Evolutionary conservation across 2,113 vertebrate genomes (phyloP).

Genomic region (Glareola pratincola): DNA sequence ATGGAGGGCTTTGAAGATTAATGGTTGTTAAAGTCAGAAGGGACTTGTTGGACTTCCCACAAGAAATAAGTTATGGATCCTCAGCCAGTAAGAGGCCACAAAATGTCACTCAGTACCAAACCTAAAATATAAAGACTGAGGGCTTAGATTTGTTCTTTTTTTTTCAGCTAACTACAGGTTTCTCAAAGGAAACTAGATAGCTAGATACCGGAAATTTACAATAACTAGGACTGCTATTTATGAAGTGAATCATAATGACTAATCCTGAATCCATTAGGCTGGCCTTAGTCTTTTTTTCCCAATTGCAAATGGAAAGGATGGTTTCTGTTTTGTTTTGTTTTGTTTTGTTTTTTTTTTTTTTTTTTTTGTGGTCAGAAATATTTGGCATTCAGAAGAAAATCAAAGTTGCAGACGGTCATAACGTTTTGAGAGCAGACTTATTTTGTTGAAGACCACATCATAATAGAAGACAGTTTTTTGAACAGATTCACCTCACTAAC

Average conservation of each 20-base stretch:
- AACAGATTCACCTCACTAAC: background rate
- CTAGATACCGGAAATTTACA: slow-evolving; percentile 6
- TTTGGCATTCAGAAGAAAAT: background rate
- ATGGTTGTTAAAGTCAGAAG: background rate
- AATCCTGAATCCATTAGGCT: background rate
- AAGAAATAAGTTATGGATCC: background rate
- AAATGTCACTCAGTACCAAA: slow-evolving; percentile 4
- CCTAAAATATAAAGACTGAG: background rate
- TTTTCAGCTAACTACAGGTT: slow-evolving; percentile 9
- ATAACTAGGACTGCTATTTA: background rate
- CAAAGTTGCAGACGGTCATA: background rate
- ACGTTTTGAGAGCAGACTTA: background rate
- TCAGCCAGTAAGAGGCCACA: slow-evolving; percentile 29
- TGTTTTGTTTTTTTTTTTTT: background rate
- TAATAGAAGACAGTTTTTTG: background rate
- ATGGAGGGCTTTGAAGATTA: slow-evolving; percentile 10
- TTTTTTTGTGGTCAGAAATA: background rate
- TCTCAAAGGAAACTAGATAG: slow-evolving; percentile 8
- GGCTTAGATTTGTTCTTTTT: background rate
- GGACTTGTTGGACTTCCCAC: background rate
- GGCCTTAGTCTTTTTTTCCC: background rate
- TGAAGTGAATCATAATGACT: slow-evolving; percentile 22
- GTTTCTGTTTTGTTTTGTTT: background rate
- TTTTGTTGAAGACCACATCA: background rate
- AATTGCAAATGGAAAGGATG: background rate